Evolutionary conservation across 2,888 invertebrate species (phyloP), one percentile per base, ranked within the genome.

Genomic region (Sipha maydis): DNA sequence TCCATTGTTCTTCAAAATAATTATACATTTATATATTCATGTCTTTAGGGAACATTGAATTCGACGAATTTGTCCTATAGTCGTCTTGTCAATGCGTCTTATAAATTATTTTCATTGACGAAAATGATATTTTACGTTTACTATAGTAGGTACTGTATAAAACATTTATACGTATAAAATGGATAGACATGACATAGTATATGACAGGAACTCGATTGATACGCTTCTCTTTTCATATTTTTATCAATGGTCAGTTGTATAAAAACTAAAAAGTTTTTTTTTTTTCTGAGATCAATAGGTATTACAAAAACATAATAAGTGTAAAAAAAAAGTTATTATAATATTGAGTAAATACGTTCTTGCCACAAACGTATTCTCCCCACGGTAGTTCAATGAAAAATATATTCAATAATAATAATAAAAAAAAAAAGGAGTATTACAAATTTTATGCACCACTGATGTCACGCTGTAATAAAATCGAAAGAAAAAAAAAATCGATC

Each of bases 371-470:
- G 25, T 25, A 8, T 75, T 21, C 38, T 25, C 38, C 34, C 25
- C 41, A 0, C 9, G 11, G 21, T 38, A 11, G 8, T 38, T 75
- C 75, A 38, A 25, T 75, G 38, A 38, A 75, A 38, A 75, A 79
- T 61, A 79, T 75, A 71, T 84, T 84, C 83, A 75, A 34, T 34
- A 34, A n/a, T n/a, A n/a, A n/a, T n/a, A n/a, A n/a, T n/a, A n/a
- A n/a, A n/a, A 34, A 34, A 34, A 34, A 34, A 34, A 34, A 84
- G 75, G 75, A 75, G 56, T 75, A 84, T 84, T 84, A 84, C 54
- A 61, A 75, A 84, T 84, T 83, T 73, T 83, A 73, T 54, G 73
- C 83, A 83, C 83, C 71, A 75, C 38, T 75, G 83, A 61, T 38
- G 75, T 75, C 75, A 84, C 38, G 75, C 56, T 38, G 34, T 83